A percentile compares a stretch with the other conserved stretches of the same genome.
phyloP scores from a whole-genome alignment of 2,888 invertebrate genomes.

The Macaria notata region DNA sequence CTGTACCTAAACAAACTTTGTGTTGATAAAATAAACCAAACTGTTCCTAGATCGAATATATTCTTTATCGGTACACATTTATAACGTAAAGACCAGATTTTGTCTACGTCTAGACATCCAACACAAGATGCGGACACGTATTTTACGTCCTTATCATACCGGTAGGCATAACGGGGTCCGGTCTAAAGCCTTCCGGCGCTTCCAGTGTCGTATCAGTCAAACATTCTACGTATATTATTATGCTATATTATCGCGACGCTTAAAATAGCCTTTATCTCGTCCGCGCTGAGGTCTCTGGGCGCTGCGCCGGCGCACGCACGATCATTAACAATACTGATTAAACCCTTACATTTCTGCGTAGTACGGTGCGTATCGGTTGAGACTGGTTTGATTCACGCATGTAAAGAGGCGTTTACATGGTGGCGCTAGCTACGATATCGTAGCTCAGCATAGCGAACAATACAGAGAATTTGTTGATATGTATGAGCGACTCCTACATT shows the following conservation, averaged over 20 bases:
- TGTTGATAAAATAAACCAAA: too few relatives aligned
- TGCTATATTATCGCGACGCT: constrained; percentile 72
- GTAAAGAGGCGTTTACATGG: neutral
- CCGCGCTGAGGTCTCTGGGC: constrained; percentile 76
- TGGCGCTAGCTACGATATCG: too few relatives aligned
- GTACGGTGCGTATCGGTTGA: constrained; percentile 14
- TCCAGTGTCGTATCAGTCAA: constrained; percentile 66
- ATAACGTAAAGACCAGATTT: too few relatives aligned
- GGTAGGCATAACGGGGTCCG: constrained; percentile 39
- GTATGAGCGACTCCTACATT: too few relatives aligned
- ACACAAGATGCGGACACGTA: constrained; percentile 3
- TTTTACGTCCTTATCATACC: constrained; percentile 11
- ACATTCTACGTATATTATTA: constrained; percentile 71
- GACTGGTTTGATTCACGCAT: constrained; percentile 7
- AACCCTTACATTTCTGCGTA: constrained; percentile 53
- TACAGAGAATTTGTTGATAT: too few relatives aligned
- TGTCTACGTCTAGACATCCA: neutral
- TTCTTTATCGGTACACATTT: too few relatives aligned
- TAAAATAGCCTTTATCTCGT: constrained; percentile 79
- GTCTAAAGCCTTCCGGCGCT: constrained; percentile 63
- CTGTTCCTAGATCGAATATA: too few relatives aligned
- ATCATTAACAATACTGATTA: constrained; percentile 66
- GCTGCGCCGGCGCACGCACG: constrained; percentile 62
- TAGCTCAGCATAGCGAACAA: too few relatives aligned
- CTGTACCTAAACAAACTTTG: too few relatives aligned